These are phyloP conservation scores for Deroptyus accipitrinus DNA, from an alignment of 2,113 vertebrate species.

Conservation along the genomic window DNA sequence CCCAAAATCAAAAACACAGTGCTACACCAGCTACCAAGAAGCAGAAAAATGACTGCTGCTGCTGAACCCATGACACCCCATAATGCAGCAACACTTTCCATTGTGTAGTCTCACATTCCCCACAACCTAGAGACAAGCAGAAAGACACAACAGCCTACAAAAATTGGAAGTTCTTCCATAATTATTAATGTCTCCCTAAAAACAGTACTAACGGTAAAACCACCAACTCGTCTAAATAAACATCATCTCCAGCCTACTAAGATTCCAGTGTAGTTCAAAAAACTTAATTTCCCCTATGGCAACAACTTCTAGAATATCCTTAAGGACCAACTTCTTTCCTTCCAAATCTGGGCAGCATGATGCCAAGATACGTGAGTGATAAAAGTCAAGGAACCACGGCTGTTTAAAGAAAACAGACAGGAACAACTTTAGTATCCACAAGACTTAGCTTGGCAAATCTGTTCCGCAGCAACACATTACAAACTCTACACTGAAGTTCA, in stretches of 20 bases:
- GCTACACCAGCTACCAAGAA: too few relatives aligned
- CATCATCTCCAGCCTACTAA: neutral
- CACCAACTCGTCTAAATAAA: neutral
- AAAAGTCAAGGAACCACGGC: neutral
- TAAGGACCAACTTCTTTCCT: neutral
- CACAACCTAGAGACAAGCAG: neutral
- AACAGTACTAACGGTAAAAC: neutral
- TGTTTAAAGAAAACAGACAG: neutral
- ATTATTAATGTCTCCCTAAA: neutral
- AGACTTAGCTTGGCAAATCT: neutral
- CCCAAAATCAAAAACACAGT: too few relatives aligned
- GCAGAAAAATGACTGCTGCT: too few relatives aligned
- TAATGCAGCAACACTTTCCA: neutral
- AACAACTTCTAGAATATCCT: neutral
- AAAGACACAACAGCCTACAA: neutral
- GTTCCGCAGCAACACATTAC: neutral
- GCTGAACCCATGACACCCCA: too few relatives aligned
- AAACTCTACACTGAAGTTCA: neutral
- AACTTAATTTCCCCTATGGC: neutral
- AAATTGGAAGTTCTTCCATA: neutral
- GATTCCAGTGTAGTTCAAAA: neutral
- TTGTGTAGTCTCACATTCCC: neutral
- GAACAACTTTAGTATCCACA: neutral
- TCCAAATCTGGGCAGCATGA: neutral
- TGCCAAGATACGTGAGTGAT: neutral